A percentile compares a stretch with the other conserved stretches of the same genome.
These are phyloP conservation scores for Digitonthophagus gazella DNA, from an alignment of 2,888 invertebrate genomes.

Conservation along the genomic window DNA sequence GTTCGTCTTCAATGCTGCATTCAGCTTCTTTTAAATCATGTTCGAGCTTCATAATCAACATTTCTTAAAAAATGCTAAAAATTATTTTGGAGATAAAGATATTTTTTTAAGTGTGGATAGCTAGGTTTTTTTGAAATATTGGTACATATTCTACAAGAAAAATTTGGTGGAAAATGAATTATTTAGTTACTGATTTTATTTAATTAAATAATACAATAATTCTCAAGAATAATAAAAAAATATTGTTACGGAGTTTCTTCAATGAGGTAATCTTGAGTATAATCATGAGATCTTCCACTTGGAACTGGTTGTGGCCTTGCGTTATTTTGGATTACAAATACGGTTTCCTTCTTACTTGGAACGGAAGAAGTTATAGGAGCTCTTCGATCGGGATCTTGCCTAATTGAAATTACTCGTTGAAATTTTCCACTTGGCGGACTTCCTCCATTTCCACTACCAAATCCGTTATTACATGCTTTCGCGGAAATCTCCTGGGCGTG, in stretches of 20 bases:
- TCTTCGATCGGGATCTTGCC: neutral
- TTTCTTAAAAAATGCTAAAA: neutral
- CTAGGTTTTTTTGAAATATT: neutral
- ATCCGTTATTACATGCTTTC: neutral
- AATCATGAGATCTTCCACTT: neutral
- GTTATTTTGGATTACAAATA: neutral
- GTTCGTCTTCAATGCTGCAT: neutral
- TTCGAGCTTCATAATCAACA: neutral
- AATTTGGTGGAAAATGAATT: no score
- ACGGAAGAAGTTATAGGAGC: neutral
- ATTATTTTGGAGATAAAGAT: neutral
- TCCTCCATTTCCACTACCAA: no score
- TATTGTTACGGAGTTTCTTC: neutral
- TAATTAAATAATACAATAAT: neutral
- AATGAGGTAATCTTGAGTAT: neutral
- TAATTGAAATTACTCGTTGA: neutral
- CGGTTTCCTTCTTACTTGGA: neutral
- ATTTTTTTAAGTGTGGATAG: neutral
- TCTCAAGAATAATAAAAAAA: no score
- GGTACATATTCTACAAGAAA: no score
- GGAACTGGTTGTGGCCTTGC: neutral
- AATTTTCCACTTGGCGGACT: neutral
- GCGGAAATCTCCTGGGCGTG: neutral
- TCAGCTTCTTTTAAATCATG: conserved; percentile 3
- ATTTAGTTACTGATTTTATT: neutral